Conservation (phyloP, 2,113 vertebrate species). For the Glareola pratincola region DNA sequence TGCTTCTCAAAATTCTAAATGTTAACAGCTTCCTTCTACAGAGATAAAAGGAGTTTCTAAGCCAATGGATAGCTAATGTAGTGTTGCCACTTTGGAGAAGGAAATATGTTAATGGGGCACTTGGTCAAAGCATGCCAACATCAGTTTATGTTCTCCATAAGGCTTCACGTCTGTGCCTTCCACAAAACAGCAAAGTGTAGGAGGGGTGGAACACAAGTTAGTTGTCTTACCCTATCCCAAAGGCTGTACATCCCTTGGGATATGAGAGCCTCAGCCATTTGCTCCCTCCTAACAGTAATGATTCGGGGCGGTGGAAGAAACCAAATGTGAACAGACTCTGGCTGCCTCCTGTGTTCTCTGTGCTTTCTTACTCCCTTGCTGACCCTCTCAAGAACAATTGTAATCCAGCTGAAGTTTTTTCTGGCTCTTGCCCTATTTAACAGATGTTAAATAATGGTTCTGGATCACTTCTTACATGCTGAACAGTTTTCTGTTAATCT, state of each 20-base stretch:
- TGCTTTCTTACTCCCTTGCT: constrained; percentile 5
- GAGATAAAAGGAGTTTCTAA: background rate
- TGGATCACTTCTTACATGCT: background rate
- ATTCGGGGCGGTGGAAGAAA: background rate
- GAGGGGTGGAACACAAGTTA: background rate
- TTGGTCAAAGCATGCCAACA: background rate
- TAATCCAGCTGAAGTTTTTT: constrained; percentile 50
- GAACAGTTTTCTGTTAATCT: background rate
- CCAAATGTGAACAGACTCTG: background rate
- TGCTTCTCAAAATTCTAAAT: background rate
- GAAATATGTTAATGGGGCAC: background rate
- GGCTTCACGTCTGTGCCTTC: background rate
- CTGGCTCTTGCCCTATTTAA: constrained; percentile 4
- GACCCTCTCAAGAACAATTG: constrained; percentile 26
- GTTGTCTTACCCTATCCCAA: fast-evolving
- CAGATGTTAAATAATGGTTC: constrained; percentile 50
- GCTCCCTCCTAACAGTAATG: background rate
- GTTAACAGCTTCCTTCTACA: background rate
- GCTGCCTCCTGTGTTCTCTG: constrained; percentile 2
- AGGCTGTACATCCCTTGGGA: background rate
- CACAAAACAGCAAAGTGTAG: background rate
- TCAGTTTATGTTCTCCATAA: background rate
- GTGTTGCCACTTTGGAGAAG: background rate
- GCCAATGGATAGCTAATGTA: background rate
- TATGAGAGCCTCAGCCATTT: background rate